Percentiles rank a stretch among this genome's conserved stretches.
phyloP scores from a whole-genome alignment of 1,140 invertebrate species.

The Drosophila nikananu region DNA sequence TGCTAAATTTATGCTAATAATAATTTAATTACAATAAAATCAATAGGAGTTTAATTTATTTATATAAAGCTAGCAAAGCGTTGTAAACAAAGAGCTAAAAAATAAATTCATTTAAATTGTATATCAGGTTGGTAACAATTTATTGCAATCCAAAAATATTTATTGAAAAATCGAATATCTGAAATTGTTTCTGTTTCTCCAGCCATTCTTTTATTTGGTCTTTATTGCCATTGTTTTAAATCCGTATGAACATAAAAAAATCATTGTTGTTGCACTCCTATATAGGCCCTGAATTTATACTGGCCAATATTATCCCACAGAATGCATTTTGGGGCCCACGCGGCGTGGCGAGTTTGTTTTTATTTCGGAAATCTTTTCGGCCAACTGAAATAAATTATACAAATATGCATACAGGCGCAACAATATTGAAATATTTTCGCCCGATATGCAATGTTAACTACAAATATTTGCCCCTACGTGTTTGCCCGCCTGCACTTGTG shows the following conservation, averaged over 20 bases:
- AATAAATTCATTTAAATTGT: not conserved
- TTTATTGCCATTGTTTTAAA: conserved; percentile 26
- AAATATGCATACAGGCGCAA: conserved; percentile 23
- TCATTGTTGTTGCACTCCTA: conserved; percentile 14
- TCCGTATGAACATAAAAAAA: conserved; percentile 14
- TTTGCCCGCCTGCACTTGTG: conserved; percentile 36
- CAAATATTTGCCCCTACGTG: conserved; percentile 38
- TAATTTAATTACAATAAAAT: no score
- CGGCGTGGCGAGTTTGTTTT: conserved; percentile 50
- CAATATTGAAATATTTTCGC: conserved; percentile 45
- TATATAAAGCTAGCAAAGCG: no score
- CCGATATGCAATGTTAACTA: conserved; percentile 51
- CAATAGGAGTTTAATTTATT: no score
- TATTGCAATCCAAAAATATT: not conserved
- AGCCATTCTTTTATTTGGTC: not conserved
- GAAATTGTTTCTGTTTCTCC: not conserved
- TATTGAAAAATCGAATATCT: conserved; percentile 1
- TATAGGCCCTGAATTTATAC: conserved; percentile 13
- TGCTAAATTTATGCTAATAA: no score
- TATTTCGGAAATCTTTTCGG: conserved; percentile 47
- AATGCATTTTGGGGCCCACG: conserved; percentile 60
- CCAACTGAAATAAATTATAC: conserved; percentile 56
- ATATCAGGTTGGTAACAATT: not conserved
- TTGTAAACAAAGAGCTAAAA: no score
- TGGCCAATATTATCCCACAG: conserved; percentile 33